Base-by-base conservation (phyloP, 2,888 invertebrate genomes). In the Sarcophaga subvicina region DNA sequence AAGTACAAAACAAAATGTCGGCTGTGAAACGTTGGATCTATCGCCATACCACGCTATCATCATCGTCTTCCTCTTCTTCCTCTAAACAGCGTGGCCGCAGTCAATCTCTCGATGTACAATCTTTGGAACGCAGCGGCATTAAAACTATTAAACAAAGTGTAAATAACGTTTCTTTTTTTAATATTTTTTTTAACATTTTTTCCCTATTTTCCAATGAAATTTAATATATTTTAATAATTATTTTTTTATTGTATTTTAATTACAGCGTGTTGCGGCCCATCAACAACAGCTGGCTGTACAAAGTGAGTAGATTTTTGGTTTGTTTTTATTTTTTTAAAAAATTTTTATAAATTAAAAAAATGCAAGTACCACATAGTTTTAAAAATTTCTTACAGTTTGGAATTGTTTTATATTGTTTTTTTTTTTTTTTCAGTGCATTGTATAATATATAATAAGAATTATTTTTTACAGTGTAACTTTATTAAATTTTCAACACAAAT, bases 231-330 rank as follows among this genome's bases (percentile, higher is more conserved):
- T 59, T 37, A 25, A 17, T 75, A 75, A 17, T 69, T 54, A 37
- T 70, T 80, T 54, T 25, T 69, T 63, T 77, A 81, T 91, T 91
- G 91, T 92, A 93, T 93, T 92, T 90, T 67, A 66, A 91, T 95
- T 95, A 88, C 95, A 96, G 96, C 96, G 95, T 93, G 95, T 95
- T 91, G 95, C 95, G 89, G 95, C 95, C 88, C 96, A 96, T 92
- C 96, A 96, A 90, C 95, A 95, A 90, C 95, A 95, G 89, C 92
- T 95, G 91, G 94, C 95, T 83, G 94, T 95, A 89, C 93, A 93
- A 92, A 94, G 93, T 93, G 86, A 93, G 93, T 93, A 27, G 8
- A 37, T 37, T 37, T 37, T 37, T 37, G 37, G 37, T 27, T 75
- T 77, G 37, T 73, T 62, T 60, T 64, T 83, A 14, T 60, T 81